Evolutionary conservation across 2,113 vertebrate genomes (phyloP).

Genomic region (Pseudorectes ferrugineus): DNA sequence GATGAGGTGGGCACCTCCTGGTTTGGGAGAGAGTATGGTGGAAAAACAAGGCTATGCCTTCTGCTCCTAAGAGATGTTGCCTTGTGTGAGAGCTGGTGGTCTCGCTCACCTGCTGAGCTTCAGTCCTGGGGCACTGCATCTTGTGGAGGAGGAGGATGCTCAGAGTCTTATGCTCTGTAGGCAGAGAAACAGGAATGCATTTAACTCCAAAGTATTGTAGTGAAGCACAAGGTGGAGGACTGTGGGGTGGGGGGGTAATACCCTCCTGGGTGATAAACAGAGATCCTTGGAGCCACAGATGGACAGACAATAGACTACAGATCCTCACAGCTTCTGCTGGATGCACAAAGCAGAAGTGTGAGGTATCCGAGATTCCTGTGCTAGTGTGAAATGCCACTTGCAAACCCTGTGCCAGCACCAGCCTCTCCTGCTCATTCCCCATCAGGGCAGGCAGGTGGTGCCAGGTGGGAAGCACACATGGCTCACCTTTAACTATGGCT

Average conservation of each 20-base stretch:
- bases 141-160: not conserved
- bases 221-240: not conserved
- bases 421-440: not conserved
- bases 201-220: not conserved
- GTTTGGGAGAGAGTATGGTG: not conserved
- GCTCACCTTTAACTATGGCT: not conserved
- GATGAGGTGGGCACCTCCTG: not conserved
- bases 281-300: not conserved
- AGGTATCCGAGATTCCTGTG: not conserved
- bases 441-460: not conserved
- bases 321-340: not conserved
- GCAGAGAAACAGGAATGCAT: not conserved
- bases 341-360: not conserved
- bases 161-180: not conserved
- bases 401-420: not conserved
- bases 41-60: not conserved
- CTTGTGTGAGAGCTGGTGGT: not conserved
- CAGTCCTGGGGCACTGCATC: not conserved
- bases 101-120: not conserved
- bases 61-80: not conserved
- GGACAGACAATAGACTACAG: not conserved
- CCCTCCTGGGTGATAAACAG: not conserved
- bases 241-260: not conserved
- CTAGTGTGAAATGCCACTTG: not conserved
- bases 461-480: accelerated